Evolutionary conservation across 2,797 vertebrate genomes (phyloP), one percentile per base, ranked within the genome.

Genomic region (Muscicapa comitata): DNA sequence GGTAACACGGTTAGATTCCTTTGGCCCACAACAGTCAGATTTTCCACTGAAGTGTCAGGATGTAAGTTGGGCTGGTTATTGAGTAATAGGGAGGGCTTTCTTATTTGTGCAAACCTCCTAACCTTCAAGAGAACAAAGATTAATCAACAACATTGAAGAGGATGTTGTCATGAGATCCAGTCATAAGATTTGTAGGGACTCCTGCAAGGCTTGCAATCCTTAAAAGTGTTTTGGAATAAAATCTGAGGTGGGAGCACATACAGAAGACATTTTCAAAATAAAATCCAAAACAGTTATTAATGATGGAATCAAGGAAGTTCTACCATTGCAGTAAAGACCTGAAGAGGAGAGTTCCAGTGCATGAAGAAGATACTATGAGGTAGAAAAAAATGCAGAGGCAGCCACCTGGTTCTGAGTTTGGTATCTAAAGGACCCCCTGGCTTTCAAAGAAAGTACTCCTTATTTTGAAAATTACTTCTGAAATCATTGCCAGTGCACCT

Each of bases 71-170:
- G 54, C 53, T 94, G 67, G 85, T 91, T 94, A 94, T 93, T 96
- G 94, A 90, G 95, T 94, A 97, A 97, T 57, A 91, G 79, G 81
- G 66, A 95, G 31, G 26, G 55, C 63, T 73, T 93, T 95, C 66
- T 86, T 67, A 93, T 73, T 94, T 96, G 85, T 90, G 79, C 76
- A 93, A 61, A 90, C 82, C 63, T 92, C 86, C 79, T 93, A 96
- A 94, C 94, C 95, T 94, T 94, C 95, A 92, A 61, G 45, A 93
- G 89, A 95, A 93, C 94, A 94, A 91, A 96, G 93, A 95, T 94
- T 94, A 91, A 94, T 95, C 93, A 95, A 95, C 91, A 95, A 91
- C 94, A 79, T 5, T 72, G 93, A 86, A 79, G 82, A 93, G 23
- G 18, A 70, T 82, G 79, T 37, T 94, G 90, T 96, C 90, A 94